Percentiles rank a stretch among this genome's conserved stretches.
These are phyloP conservation scores for Simalia tracyae DNA, from an alignment of 2,797 vertebrate genomes.

Conservation along the genomic window DNA sequence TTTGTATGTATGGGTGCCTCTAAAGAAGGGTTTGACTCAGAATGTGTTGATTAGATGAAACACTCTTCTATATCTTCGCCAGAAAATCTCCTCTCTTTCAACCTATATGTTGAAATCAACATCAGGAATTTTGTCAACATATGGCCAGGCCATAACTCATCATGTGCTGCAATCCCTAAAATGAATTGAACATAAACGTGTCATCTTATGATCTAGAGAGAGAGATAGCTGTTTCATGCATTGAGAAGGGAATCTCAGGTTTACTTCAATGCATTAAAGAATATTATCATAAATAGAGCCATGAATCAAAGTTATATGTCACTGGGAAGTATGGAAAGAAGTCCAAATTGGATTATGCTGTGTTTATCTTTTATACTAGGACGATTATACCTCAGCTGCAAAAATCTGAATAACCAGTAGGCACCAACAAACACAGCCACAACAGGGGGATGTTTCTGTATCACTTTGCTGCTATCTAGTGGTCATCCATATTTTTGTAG, in stretches of 20 bases:
- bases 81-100: not conserved
- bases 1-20: not conserved
- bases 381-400: not conserved
- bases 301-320: not conserved
- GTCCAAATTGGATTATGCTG: not conserved
- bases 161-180: not conserved
- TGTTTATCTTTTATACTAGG: no score
- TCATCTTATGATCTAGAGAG: not conserved
- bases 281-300: not conserved
- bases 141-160: not conserved
- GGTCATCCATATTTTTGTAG: not conserved
- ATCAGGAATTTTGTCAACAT: not conserved
- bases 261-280: not conserved
- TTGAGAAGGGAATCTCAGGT: not conserved
- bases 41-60: not conserved
- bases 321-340: not conserved
- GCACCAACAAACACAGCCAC: not conserved
- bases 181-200: conserved; percentile 4
- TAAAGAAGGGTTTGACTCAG: not conserved
- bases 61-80: not conserved
- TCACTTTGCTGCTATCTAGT: not conserved
- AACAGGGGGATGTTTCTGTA: not conserved
- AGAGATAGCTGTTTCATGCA: not conserved
- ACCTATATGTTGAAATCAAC: not conserved
- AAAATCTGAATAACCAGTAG: not conserved